Evolutionary conservation across 2,113 vertebrate genomes (phyloP).

Genomic region (Sphaerodactylus townsendi): DNA sequence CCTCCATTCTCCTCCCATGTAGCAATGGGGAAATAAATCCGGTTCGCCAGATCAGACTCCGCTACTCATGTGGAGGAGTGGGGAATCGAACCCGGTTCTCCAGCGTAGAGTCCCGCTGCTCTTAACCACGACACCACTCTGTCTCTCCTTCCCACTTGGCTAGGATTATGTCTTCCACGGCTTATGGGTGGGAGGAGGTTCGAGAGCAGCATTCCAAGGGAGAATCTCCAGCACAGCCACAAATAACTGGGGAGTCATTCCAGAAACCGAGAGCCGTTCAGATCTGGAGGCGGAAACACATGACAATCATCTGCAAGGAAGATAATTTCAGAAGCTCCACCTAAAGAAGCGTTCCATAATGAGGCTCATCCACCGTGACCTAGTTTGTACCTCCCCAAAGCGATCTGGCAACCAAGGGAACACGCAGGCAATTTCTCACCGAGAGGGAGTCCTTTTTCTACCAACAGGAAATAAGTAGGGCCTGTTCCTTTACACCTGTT

Average conservation of each 20-base stretch:
- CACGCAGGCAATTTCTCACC: no score
- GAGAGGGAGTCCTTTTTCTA: not conserved
- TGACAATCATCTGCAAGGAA: not conserved
- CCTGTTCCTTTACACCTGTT: accelerated
- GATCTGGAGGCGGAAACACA: not conserved
- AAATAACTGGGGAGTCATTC: not conserved
- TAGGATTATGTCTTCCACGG: no score
- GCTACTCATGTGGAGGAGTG: no score
- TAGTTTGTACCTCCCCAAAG: not conserved
- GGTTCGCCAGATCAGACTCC: no score
- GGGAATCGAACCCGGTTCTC: no score
- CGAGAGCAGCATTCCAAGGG: not conserved
- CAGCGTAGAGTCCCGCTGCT: no score
- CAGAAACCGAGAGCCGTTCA: not conserved
- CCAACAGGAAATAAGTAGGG: no score
- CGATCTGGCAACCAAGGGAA: not conserved
- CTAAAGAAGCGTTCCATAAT: not conserved
- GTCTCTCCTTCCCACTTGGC: no score
- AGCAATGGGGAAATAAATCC: no score
- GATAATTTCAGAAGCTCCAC: not conserved
- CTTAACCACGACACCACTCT: no score
- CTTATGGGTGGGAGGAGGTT: not conserved
- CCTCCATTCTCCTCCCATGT: no score
- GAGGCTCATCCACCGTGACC: not conserved
- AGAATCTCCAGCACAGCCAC: not conserved